These are phyloP conservation scores for Poecilobothrus nobilitatus DNA, from an alignment of 2,888 invertebrate species.

Conservation along the genomic window DNA sequence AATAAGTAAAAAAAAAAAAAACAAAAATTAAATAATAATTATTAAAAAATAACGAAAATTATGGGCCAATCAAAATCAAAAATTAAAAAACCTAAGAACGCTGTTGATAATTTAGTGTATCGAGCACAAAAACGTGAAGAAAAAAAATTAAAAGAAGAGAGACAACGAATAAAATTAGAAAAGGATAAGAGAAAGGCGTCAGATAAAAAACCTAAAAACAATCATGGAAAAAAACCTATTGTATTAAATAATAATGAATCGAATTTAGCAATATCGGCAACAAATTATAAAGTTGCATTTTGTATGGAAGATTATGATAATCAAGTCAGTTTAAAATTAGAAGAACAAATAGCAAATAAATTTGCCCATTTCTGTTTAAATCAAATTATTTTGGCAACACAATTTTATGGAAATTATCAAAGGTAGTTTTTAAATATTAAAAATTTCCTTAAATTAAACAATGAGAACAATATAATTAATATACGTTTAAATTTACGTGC, in stretches of 20 bases:
- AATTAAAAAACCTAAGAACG: constrained; percentile 30
- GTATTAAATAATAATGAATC: constrained; percentile 14
- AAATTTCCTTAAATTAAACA: too few relatives aligned
- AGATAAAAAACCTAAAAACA: constrained; percentile 16
- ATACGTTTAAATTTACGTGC: too few relatives aligned
- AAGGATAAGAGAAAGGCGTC: constrained; percentile 25
- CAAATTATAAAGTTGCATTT: constrained; percentile 26
- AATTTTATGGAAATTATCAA: constrained; percentile 72
- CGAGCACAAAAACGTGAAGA: constrained; percentile 26
- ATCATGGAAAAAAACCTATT: constrained; percentile 13
- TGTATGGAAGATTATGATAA: constrained; percentile 22
- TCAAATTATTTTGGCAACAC: constrained; percentile 63
- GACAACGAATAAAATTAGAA: constrained; percentile 33
- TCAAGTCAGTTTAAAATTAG: constrained; percentile 7
- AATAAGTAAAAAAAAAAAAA: not conserved
- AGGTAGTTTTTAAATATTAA: constrained; percentile 49
- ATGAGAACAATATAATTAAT: too few relatives aligned
- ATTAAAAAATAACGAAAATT: too few relatives aligned
- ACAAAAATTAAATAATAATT: not conserved
- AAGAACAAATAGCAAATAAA: constrained; percentile 13
- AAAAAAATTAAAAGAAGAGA: constrained; percentile 29
- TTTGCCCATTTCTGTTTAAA: constrained; percentile 55
- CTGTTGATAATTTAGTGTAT: constrained; percentile 32
- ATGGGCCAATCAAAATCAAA: constrained; percentile 41
- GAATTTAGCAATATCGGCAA: constrained; percentile 21